Base-by-base conservation (phyloP, 2,888 invertebrate genomes). In the Philonicus albiceps region DNA sequence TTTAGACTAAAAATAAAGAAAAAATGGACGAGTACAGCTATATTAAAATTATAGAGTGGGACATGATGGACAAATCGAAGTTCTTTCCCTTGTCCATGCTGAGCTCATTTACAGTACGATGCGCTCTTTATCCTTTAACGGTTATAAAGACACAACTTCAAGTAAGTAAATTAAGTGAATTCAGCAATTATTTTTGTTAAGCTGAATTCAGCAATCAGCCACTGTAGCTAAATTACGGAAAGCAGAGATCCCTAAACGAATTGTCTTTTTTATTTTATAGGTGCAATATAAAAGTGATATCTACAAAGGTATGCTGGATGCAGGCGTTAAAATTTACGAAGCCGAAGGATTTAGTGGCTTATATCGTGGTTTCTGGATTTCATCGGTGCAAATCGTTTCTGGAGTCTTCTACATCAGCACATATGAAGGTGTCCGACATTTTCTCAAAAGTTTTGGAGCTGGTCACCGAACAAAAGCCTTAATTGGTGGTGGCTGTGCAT, bases 11-110 rank as follows among this genome's bases (percentile, higher is more conserved):
- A 34, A 34, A 37, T 31, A 31, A 30, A 34, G 55, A 37, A 8
- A 73, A n/a, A 40, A 89, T 89, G 87, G 90, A 90, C 72, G 89
- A 90, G 30, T 87, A 89, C 55, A 88, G 90, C 89, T 94, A 95
- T 86, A 96, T 97, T 88, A 95, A 95, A 34, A 98, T 96, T 6
- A 98, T 99, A 88, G 99, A 99, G 93, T 97, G 98, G 97, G 95
- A 98, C 89, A 99, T 99, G 99, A 97, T 99, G 98, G 97, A 99
- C 92, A 98, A 98, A 90, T 94, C 94, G 76, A 98, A 98, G 91
- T 99, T 98, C 91, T 97, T 97, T 91, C 98, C 98, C 0, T 93
- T 99, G 86, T 98, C 98, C 86, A 96, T 98, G 93, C 93, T 97
- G 16, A 98, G 98, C 90, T 93, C 92, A 16, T 92, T 92, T 88